phyloP scores from a whole-genome alignment of 2,888 invertebrate species.

The Sphaeridia pumilis region DNA sequence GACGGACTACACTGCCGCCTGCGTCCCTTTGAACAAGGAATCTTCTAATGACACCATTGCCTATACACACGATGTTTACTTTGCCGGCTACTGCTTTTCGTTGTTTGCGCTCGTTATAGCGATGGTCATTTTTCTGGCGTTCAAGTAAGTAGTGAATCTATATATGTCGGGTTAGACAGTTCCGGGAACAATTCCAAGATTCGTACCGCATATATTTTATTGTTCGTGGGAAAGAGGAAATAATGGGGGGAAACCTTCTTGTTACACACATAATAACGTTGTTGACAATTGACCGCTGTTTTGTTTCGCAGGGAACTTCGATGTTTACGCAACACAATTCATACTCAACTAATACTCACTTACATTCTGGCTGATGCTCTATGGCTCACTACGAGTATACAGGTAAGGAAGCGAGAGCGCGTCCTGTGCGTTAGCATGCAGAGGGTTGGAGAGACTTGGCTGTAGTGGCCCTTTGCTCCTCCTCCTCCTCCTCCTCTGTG shows the following conservation, averaged over 20 bases:
- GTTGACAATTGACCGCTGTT: too few species aligned
- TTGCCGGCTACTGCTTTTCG: conserved; percentile 71
- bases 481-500: too few species aligned
- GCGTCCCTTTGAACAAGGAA: conserved; percentile 45
- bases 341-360: conserved; percentile 86
- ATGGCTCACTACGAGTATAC: conserved; percentile 59
- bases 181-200: neutral
- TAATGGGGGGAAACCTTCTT: too few species aligned
- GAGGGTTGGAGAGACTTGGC: neutral
- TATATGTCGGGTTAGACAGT: neutral
- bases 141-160: conserved; percentile 52
- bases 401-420: conserved; percentile 6
- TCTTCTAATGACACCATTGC: conserved; percentile 51
- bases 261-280: too few species aligned
- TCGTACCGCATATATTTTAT: too few species aligned
- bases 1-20: conserved; percentile 60
- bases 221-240: too few species aligned
- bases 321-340: conserved; percentile 85
- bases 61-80: conserved; percentile 53
- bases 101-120: conserved; percentile 68
- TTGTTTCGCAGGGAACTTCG: conserved; percentile 73
- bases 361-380: conserved; percentile 67
- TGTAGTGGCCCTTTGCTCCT: too few species aligned
- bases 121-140: conserved; percentile 73
- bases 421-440: too few species aligned